Evolutionary conservation across 2,113 vertebrate species (phyloP), one percentile per base, ranked within the genome.

Genomic region (Morone chrysops): DNA sequence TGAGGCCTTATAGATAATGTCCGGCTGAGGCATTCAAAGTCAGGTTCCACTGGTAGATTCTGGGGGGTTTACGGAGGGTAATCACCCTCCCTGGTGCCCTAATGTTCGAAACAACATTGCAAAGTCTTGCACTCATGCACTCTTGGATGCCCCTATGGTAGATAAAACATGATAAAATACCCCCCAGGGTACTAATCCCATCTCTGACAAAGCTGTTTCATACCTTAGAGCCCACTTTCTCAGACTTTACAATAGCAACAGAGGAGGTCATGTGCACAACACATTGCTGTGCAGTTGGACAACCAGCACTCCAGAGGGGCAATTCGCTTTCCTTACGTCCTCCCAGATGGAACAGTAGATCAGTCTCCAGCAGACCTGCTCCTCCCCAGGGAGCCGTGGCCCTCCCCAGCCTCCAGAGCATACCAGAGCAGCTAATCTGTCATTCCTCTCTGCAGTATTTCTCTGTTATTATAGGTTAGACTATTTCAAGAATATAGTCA

Each of bases 401-500:
- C 48, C 66, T 47, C 36, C 57, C 10, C 20, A 18, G 16, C 65
- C 53, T 70, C 16, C 61, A 22, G 45, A 66, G 43, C 40, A 61
- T 8, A 41, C 48, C 31, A 70, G 57, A 68, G 31, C 65, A 71
- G 75, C 59, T 66, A 75, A 61, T 69, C 71, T 76, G 54, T 76
- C 41, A 72, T 71, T 36, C 56, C 66, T 45, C 63, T 25, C 61
- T 31, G 75, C 57, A 56, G 54, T 69, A 60, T 45, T 82, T 54
- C 54, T 54, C 65, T 54, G 57, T 75, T 61, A 69, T 79, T 70
- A 82, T 79, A 75, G 65, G 56, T 59, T 40, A 43, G 50, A 53
- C 75, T 74, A 57, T 73, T 81, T 69, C 51, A 12, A 80, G 57
- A 75, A 40, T 74, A 47, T 5, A 70, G 71, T 75, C 56, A 54